Evolutionary conservation across 2,797 vertebrate genomes (phyloP).

Genomic region (Pempheris klunzingeri): DNA sequence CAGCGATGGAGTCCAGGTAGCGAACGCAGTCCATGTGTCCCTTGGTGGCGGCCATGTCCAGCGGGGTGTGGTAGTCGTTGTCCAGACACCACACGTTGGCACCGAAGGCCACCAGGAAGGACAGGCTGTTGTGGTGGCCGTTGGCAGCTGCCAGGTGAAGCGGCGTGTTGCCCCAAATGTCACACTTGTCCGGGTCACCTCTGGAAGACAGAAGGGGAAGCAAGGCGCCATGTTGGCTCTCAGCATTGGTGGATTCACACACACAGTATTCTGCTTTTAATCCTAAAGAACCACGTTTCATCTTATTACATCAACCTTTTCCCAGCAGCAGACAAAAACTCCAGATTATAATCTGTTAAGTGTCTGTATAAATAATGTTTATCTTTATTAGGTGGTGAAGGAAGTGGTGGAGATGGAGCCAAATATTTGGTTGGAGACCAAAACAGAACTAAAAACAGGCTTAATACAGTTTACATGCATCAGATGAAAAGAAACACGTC

Average conservation of each 20-base stretch:
- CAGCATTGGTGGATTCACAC: neutral
- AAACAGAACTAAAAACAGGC: no score
- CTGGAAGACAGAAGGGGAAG: conserved; percentile 71
- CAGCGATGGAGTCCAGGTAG: conserved; percentile 94
- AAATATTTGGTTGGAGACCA: no score
- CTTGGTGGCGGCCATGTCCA: conserved; percentile 95
- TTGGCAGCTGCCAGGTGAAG: conserved; percentile 95
- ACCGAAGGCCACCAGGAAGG: conserved; percentile 96
- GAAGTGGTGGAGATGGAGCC: no score
- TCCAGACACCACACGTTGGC: conserved; percentile 98
- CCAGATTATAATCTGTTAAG: no score
- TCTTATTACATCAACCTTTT: no score
- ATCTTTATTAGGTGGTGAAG: no score
- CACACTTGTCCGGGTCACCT: conserved; percentile 95
- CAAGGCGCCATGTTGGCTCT: neutral
- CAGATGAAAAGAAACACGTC: no score
- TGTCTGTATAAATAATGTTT: no score
- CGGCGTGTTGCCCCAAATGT: conserved; percentile 97
- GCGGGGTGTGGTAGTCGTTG: conserved; percentile 96
- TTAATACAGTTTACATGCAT: no score
- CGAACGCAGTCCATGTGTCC: conserved; percentile 96
- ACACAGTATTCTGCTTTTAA: neutral
- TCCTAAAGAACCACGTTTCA: no score
- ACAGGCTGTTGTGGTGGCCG: conserved; percentile 93
- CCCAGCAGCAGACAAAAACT: no score